A percentile compares a stretch with the other conserved stretches of the same genome.
phyloP scores from a whole-genome alignment of 2,888 invertebrate genomes.

The Sepioteuthis lessoniana region DNA sequence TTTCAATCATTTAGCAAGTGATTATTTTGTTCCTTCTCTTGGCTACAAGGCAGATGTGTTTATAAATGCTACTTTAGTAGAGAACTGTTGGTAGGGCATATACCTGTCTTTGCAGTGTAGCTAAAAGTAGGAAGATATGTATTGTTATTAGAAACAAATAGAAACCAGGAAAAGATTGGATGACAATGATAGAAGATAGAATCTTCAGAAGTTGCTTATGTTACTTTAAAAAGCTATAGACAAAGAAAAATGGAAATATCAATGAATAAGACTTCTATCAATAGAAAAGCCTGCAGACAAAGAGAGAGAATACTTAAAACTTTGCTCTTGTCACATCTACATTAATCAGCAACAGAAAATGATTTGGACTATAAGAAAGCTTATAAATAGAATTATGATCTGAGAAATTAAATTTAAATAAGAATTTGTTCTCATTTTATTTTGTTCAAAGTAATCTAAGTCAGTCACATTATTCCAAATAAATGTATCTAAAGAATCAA shows the following conservation, averaged over 20 bases:
- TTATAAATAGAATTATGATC: no score
- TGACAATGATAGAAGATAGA: background rate
- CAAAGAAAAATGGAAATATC: background rate
- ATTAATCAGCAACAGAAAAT: no score
- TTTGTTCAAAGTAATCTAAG: no score
- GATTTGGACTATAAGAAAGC: no score
- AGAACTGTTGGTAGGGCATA: background rate
- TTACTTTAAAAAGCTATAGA: background rate
- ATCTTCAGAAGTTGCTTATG: background rate
- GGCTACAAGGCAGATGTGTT: slow-evolving; percentile 14
- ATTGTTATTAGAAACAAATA: slow-evolving; percentile 6
- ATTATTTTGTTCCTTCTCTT: background rate
- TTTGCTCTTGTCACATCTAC: background rate
- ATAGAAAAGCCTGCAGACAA: background rate
- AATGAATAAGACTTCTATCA: background rate
- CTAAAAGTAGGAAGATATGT: background rate
- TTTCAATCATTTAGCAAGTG: background rate
- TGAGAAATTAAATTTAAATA: no score
- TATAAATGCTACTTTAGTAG: background rate
- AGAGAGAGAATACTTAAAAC: background rate
- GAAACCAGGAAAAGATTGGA: background rate
- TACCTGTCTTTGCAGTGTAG: background rate
- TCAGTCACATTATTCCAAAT: no score
- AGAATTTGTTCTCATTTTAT: no score
- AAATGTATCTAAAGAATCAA: no score